Conservation (phyloP, 1,140 invertebrate species). For the Bombus breviceps region DNA sequence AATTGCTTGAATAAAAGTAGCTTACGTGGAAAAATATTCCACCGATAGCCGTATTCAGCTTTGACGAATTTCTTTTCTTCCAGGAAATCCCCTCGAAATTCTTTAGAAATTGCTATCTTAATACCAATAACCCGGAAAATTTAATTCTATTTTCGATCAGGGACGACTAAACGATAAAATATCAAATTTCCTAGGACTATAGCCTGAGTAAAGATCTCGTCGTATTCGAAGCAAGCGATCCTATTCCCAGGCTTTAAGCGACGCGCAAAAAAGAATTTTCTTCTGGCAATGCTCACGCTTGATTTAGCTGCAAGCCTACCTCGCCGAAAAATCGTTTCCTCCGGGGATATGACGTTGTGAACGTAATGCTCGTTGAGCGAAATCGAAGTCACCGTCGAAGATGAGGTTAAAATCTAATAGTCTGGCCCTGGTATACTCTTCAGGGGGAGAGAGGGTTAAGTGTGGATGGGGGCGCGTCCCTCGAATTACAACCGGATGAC, state of each 20-base stretch:
- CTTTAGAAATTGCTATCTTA: not conserved
- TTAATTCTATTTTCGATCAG: conserved; percentile 20
- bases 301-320: conserved; percentile 50
- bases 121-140: conserved; percentile 8
- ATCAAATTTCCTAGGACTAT: conserved; percentile 4
- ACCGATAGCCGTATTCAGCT: not conserved
- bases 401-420: conserved; percentile 81
- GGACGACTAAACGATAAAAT: not conserved
- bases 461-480: conserved; percentile 57
- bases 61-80: not conserved
- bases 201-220: not conserved
- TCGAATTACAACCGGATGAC: conserved; percentile 74
- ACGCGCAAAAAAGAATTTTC: conserved; percentile 16
- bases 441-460: not conserved
- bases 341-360: conserved; percentile 69
- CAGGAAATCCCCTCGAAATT: too few species aligned
- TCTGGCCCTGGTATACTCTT: conserved; percentile 60
- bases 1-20: not conserved
- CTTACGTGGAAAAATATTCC: not conserved
- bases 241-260: not conserved
- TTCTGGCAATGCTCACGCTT: conserved; percentile 54
- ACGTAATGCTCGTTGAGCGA: conserved; percentile 68
- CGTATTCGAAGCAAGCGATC: not conserved
- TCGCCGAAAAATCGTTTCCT: conserved; percentile 68
- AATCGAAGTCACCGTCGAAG: conserved; percentile 71